Evolutionary conservation across 2,113 vertebrate species (phyloP).

Genomic region (Ancistrus triradiatus): DNA sequence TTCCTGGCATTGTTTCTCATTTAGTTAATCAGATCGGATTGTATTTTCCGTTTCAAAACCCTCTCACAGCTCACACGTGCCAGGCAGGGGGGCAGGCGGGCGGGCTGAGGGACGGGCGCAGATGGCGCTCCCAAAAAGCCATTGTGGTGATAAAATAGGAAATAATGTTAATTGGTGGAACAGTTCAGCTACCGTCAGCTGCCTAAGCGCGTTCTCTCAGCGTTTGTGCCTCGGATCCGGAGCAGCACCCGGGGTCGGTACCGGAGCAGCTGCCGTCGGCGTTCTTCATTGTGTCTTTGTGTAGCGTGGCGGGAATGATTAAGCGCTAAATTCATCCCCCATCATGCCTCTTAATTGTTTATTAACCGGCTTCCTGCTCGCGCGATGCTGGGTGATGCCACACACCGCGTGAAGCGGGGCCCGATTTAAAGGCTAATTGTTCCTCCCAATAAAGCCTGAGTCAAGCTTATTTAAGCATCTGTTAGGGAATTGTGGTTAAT

Average conservation of each 20-base stretch:
- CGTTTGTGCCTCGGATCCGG: slow-evolving; percentile 23
- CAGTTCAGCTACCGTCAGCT: slow-evolving; percentile 31
- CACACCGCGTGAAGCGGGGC: slow-evolving; percentile 28
- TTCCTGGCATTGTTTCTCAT: too few species aligned
- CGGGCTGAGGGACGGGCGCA: slow-evolving; percentile 32
- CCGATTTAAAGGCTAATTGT: too few species aligned
- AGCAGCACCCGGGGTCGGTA: slow-evolving; percentile 22
- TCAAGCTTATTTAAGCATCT: too few species aligned
- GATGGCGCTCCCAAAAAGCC: slow-evolving; percentile 39
- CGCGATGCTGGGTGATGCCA: slow-evolving; percentile 31
- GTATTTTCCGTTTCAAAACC: too few species aligned
- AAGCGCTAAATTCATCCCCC: slow-evolving; percentile 40
- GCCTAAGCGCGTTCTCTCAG: slow-evolving; percentile 10
- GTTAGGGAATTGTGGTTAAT: too few species aligned
- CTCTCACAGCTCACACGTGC: too few species aligned
- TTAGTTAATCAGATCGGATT: too few species aligned
- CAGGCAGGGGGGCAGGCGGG: too few species aligned
- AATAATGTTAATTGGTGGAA: slow-evolving; percentile 44
- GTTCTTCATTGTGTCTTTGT: slow-evolving; percentile 47
- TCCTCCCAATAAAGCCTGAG: too few species aligned
- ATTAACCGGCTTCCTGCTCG: slow-evolving; percentile 51
- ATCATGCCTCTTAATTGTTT: slow-evolving; percentile 50
- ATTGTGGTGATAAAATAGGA: slow-evolving; percentile 32
- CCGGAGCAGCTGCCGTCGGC: slow-evolving; percentile 44
- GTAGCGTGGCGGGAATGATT: slow-evolving; percentile 40